A percentile compares a stretch with the other conserved stretches of the same genome.
phyloP scores from a whole-genome alignment of 1,140 invertebrate species.

The Oppia nitens region DNA sequence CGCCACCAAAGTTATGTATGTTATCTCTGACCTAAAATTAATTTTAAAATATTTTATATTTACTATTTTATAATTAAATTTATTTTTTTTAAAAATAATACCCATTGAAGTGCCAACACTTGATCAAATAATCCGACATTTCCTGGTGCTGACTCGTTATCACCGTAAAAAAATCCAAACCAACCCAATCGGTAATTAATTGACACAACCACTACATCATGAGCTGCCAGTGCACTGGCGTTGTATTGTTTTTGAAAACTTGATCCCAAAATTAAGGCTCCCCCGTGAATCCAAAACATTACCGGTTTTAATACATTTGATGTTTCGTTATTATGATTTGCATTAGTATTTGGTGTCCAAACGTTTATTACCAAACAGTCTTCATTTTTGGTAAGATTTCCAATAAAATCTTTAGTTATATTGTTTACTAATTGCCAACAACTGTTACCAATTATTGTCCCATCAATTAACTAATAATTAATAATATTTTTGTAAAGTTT shows the following conservation, averaged over 20 bases:
- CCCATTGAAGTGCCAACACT: constrained; percentile 80
- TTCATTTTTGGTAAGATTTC: constrained; percentile 1
- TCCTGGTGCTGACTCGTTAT: constrained; percentile 73
- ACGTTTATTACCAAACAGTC: constrained; percentile 10
- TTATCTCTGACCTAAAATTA: too few species aligned
- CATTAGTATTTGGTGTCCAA: constrained; percentile 7
- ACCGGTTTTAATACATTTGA: too few species aligned
- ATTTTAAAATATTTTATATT: too few species aligned
- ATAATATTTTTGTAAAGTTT: too few species aligned
- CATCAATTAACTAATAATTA: too few species aligned
- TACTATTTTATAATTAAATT: too few species aligned
- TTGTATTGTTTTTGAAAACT: constrained; percentile 24
- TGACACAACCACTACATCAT: constrained; percentile 79
- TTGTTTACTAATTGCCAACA: too few species aligned
- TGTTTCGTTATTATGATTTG: constrained; percentile 14
- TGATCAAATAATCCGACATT: constrained; percentile 91
- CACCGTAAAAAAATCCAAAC: constrained; percentile 82
- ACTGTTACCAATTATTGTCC: too few species aligned
- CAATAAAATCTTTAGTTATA: too few species aligned
- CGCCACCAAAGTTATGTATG: constrained; percentile 27
- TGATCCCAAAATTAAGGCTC: constrained; percentile 34
- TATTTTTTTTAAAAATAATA: too few species aligned
- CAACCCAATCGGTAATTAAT: constrained; percentile 87
- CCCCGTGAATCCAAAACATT: constrained; percentile 40
- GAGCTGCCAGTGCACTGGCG: constrained; percentile 66